Base-by-base conservation (phyloP, 2,888 invertebrate species). In the Callosobruchus maculatus region DNA sequence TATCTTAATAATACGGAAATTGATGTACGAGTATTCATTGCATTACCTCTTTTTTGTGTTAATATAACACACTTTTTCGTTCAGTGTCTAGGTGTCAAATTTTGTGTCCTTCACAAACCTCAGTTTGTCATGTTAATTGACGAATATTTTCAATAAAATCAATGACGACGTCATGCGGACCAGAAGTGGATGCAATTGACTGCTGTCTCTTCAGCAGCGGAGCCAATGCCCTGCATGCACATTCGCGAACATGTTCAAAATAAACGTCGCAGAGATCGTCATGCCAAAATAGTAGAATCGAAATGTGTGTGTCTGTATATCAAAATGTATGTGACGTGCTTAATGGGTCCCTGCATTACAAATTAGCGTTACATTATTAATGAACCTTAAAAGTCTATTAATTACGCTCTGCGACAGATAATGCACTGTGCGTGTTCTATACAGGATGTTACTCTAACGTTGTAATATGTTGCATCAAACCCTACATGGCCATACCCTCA, bases 311-410 rank as follows among this genome's bases (percentile, higher is more conserved):
- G 70, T 70, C 26, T 73, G 74, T 76, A 74, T 77, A 76, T 76
- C 77, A 74, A 77, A 78, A 76, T 78, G 77, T 74, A 74, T 77
- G 74, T 78, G 79, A 79, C 79, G 75, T 77, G 77, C 76, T 76
- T 75, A 78, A 75, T 78, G 77, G 76, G 75, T 78, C 74, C 74
- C 74, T 72, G 77, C 74, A 78, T 77, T 77, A 78, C 77, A 75
- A 75, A 78, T 78, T 78, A 74, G 75, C 76, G 76, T 76, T 78
- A 76, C 75, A 78, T 78, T 76, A 78, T 78, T 78, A 77, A 78
- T 78, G 76, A 74, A 75, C 76, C 76, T 72, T 76, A 78, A 78
- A 78, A 78, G 78, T 78, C 76, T 78, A 78, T 77, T 75, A 78
- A 78, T 77, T 78, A 77, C 76, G 49, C 49, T 78, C 74, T 78